phyloP scores from a whole-genome alignment of 2,888 invertebrate genomes.

The Oscheius sp. region DNA sequence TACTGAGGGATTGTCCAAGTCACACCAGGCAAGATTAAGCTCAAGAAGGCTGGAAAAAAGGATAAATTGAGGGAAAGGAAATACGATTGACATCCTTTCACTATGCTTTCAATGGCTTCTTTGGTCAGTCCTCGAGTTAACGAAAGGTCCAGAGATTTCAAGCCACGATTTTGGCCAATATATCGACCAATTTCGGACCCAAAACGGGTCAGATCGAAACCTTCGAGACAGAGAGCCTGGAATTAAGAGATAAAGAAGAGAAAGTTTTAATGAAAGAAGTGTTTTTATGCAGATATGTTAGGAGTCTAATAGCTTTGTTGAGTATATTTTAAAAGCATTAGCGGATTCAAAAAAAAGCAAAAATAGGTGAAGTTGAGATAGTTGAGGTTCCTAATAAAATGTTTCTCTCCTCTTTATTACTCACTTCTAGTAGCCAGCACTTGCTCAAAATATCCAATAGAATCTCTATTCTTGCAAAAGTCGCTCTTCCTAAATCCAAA shows the following conservation, averaged over 20 bases:
- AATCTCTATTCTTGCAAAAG: conserved; percentile 1
- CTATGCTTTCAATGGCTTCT: not conserved
- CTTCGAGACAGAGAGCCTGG: conserved; percentile 28
- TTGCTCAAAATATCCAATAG: not conserved
- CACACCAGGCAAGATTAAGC: conserved; percentile 28
- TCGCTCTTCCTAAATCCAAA: conserved; percentile 26
- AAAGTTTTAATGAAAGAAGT: too few species aligned
- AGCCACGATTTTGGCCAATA: conserved; percentile 16
- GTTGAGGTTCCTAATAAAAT: too few species aligned
- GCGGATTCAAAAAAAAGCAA: not conserved
- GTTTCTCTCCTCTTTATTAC: too few species aligned
- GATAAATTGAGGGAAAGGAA: not conserved
- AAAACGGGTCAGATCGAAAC: not conserved
- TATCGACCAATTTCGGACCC: conserved; percentile 13
- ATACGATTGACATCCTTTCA: conserved; percentile 4
- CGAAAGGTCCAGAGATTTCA: conserved; percentile 24
- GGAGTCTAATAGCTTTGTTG: too few species aligned
- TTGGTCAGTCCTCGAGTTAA: conserved; percentile 5
- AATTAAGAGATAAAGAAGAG: not conserved
- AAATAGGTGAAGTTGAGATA: not conserved
- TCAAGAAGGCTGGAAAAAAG: conserved; percentile 10
- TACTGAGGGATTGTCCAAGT: not conserved
- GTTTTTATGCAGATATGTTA: too few species aligned
- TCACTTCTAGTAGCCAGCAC: conserved; percentile 1
- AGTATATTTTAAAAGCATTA: too few species aligned